Conservation (phyloP, 2,888 invertebrate genomes). For the Papilio demoleus region DNA sequence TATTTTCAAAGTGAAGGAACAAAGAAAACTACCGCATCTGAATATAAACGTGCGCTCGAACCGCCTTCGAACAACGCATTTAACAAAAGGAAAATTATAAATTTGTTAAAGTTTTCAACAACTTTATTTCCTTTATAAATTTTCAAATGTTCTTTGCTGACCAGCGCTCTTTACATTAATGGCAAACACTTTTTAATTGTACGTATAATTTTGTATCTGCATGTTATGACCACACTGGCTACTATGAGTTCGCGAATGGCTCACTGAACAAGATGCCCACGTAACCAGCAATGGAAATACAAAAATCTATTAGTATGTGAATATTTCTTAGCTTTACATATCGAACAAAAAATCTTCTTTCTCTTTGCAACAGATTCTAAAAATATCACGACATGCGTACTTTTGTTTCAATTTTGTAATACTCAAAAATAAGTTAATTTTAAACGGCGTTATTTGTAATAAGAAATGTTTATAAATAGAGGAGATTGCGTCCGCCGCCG, state of each 20-base stretch:
- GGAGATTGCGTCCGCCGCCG: background rate
- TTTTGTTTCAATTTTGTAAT: background rate
- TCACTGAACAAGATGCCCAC: too few species aligned
- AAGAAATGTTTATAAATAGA: slow-evolving; percentile 14
- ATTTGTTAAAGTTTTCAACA: background rate
- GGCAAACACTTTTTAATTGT: background rate
- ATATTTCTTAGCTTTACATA: too few species aligned
- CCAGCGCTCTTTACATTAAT: background rate
- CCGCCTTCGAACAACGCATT: slow-evolving; percentile 2
- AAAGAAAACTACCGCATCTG: slow-evolving; percentile 19
- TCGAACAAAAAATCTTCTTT: too few species aligned
- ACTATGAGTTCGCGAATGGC: too few species aligned
- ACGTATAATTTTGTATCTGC: background rate
- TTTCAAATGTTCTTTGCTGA: slow-evolving; percentile 3
- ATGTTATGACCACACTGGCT: background rate
- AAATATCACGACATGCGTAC: too few species aligned
- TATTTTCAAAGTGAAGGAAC: slow-evolving; percentile 13
- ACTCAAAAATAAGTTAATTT: background rate
- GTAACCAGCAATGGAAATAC: too few species aligned
- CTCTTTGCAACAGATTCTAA: too few species aligned
- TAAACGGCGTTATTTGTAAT: background rate
- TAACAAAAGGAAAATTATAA: slow-evolving; percentile 19
- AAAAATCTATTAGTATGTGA: too few species aligned
- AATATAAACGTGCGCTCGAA: slow-evolving; percentile 7
- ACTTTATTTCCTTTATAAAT: slow-evolving; percentile 13